Evolutionary conservation across 2,888 invertebrate species (phyloP).

Genomic region (Zelleria hepariella): DNA sequence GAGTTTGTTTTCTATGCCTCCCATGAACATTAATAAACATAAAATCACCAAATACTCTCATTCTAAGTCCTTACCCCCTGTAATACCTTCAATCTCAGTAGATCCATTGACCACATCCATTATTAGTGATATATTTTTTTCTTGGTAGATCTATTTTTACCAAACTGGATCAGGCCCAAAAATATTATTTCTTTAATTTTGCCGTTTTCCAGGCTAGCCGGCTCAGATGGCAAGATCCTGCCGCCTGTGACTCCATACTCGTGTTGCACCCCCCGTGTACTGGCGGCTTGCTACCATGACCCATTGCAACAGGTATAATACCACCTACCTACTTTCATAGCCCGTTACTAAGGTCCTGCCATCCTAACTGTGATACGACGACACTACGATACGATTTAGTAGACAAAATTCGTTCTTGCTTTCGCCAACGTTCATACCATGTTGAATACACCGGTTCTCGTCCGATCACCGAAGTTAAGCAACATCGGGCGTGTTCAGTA

Average conservation of each 20-base stretch:
- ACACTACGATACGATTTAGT: neutral
- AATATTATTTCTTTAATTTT: neutral
- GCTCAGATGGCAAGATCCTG: constrained; percentile 56
- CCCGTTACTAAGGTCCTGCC: too few relatives aligned
- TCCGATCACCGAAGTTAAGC: constrained; percentile 28
- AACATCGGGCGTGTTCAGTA: constrained; percentile 26
- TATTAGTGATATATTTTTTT: neutral
- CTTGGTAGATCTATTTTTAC: neutral
- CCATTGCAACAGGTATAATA: constrained; percentile 74
- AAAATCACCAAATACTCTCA: too few relatives aligned
- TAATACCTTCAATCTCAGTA: too few relatives aligned
- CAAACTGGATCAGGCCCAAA: too few relatives aligned
- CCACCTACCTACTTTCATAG: too few relatives aligned
- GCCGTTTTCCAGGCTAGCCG: constrained; percentile 40
- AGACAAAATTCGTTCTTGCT: neutral
- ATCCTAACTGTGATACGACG: neutral
- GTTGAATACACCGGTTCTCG: constrained; percentile 21
- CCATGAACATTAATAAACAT: too few relatives aligned
- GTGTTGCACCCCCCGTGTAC: constrained; percentile 70
- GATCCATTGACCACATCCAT: too few relatives aligned
- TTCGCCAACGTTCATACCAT: too few relatives aligned
- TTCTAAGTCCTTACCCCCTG: too few relatives aligned
- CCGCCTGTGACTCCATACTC: constrained; percentile 73
- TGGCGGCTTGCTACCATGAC: constrained; percentile 75
- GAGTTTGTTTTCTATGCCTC: constrained; percentile 11